Conservation (phyloP, 92 coral and sea anemone genomes). For the Bergia puertoricense region DNA sequence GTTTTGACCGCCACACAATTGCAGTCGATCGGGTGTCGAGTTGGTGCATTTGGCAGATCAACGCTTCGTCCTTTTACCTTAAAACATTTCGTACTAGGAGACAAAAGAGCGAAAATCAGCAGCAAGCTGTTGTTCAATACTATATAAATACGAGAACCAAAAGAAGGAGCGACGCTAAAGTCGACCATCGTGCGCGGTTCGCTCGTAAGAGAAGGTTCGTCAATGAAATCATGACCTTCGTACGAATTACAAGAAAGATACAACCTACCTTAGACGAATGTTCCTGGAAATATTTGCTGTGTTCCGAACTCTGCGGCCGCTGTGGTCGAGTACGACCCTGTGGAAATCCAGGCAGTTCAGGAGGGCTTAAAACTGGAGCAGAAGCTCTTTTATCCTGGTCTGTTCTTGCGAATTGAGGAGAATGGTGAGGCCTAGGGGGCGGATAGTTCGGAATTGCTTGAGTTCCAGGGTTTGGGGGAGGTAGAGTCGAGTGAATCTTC, state of each 20-base stretch:
- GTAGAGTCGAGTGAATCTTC: constrained; percentile 67
- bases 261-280: constrained; percentile 3
- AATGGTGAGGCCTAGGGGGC: constrained; percentile 98
- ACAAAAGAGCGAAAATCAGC: not conserved
- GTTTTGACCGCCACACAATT: constrained; percentile 2
- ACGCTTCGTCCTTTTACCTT: not conserved
- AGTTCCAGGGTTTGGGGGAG: constrained; percentile 61
- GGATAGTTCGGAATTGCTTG: constrained; percentile 88
- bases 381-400: constrained; percentile 60
- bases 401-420: constrained; percentile 64
- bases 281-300: constrained; percentile 14
- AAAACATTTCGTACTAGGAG: not conserved
- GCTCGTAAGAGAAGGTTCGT: too few relatives aligned
- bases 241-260: not conserved
- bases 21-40: not conserved
- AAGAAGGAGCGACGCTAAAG: not conserved
- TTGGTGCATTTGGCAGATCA: not conserved
- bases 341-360: constrained; percentile 27
- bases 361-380: constrained; percentile 39
- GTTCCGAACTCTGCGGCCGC: constrained; percentile 41
- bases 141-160: not conserved
- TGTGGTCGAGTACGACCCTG: constrained; percentile 32
- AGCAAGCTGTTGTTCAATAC: not conserved
- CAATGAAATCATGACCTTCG: not conserved
- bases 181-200: not conserved